A percentile compares a stretch with the other conserved stretches of the same genome.
Conservation (phyloP, 2,888 invertebrate species). For the Pristionchus japonicus region DNA sequence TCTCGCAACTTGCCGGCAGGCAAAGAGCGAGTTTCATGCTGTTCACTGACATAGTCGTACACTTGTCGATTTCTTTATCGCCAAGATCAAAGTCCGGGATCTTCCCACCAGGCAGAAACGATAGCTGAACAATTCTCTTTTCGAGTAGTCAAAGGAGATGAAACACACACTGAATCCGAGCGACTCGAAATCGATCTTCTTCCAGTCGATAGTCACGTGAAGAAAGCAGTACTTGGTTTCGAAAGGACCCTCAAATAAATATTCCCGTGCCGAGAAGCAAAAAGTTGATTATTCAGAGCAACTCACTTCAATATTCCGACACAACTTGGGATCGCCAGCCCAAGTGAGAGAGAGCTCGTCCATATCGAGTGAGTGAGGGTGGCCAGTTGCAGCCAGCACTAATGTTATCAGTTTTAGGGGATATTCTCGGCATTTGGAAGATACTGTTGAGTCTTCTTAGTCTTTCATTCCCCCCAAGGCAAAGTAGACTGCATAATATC, state of each 20-base stretch:
- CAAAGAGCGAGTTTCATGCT: background rate
- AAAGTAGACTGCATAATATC: too few species aligned
- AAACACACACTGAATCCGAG: background rate
- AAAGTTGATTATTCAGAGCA: too few species aligned
- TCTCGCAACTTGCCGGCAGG: background rate
- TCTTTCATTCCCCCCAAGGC: too few species aligned
- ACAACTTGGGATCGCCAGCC: constrained; percentile 21
- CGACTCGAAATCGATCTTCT: background rate
- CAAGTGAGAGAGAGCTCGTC: background rate
- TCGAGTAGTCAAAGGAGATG: background rate
- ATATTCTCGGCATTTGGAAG: too few species aligned
- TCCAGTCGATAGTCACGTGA: background rate
- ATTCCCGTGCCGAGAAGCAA: background rate
- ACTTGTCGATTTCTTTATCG: background rate
- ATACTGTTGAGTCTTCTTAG: too few species aligned
- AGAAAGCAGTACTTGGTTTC: constrained; percentile 8
- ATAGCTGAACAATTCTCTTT: background rate
- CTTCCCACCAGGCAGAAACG: background rate
- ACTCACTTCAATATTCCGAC: background rate
- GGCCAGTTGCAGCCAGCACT: background rate
- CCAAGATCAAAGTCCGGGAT: background rate
- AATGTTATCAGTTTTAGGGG: too few species aligned
- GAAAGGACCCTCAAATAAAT: background rate
- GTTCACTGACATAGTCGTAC: background rate
- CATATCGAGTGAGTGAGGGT: background rate